Percentiles rank a stretch among this genome's conserved stretches.
phyloP scores from a whole-genome alignment of 1,140 invertebrate species.

The Aphis gossypii region DNA sequence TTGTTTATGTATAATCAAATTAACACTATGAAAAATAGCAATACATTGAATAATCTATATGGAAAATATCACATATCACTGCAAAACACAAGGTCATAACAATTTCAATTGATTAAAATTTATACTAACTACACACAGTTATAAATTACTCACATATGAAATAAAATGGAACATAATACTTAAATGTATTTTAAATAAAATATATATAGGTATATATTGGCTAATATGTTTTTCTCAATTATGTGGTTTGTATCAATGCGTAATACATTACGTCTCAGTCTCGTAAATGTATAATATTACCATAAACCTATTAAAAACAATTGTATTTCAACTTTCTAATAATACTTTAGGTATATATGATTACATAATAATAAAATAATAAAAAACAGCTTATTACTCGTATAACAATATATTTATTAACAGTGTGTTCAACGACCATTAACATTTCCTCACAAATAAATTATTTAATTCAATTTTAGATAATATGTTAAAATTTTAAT shows the following conservation, averaged over 20 bases:
- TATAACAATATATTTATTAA: not conserved
- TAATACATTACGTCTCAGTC: too few species aligned
- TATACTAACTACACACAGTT: not conserved
- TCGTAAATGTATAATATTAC: not conserved
- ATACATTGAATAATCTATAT: not conserved
- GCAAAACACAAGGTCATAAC: not conserved
- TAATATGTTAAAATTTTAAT: not conserved
- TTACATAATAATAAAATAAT: not conserved
- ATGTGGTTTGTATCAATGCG: not conserved
- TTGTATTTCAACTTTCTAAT: not conserved
- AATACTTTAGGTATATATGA: not conserved
- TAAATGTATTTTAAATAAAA: not conserved
- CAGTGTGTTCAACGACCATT: not conserved
- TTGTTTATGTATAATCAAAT: not conserved
- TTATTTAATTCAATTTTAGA: not conserved
- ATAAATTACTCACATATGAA: accelerated
- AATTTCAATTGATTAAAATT: not conserved
- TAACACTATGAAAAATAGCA: not conserved
- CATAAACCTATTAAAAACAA: not conserved
- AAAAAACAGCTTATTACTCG: not conserved
- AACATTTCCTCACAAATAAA: not conserved
- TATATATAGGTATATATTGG: too few species aligned
- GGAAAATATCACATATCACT: not conserved
- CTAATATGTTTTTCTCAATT: not conserved
- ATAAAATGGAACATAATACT: not conserved